Base-by-base conservation (phyloP, 2,797 vertebrate species). In the Typhlichthys subterraneus region DNA sequence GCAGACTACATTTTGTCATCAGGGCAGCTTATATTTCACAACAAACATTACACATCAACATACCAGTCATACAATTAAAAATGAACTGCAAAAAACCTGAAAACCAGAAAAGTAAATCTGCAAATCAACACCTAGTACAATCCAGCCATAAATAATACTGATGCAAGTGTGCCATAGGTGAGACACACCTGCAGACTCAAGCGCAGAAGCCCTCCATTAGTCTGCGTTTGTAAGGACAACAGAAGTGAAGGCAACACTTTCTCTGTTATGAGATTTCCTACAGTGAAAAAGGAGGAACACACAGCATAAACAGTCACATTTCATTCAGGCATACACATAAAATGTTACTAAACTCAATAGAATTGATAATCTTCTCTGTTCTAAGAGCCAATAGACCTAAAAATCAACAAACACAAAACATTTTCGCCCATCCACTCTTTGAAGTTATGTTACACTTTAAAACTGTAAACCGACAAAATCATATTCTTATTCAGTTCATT, bases 261-360 rank as follows among this genome's bases (percentile, higher is more conserved):
- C 74, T 90, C 84, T 5, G 90, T 92, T 50, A 94, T 73, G 73
- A 70, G 81, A 72, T 94, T 94, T 50, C 92, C 93, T 93, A 59
- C 31, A 70, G 19, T 75, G 17, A 69, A 19, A 33, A 56, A 12
- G 12, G 10, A 63, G 14, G 72, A 54, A 58, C 45, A 56, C 19
- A 60, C 10, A 49, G 13, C 12, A 17, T 8, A 15, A 5, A 3
- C 6, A n/a, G n/a, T 31, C 14, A 5, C 23, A 47, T 33, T 31
- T 8, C 15, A 46, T 46, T 45, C 8, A 11, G n/a, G 47, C 47
- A n/a, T n/a, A 48, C 7, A n/a, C 47, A 48, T 12, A 14, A 11
- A 48, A 42, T 42, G 38, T 42, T 42, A 1, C 38, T 42, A 42
- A 9, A 42, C 38, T 42, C 38, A 42, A 42, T 42, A 42, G 7